A percentile compares a stretch with the other conserved stretches of the same genome.
Evolutionary conservation across 2,113 vertebrate species (phyloP).

Genomic region (Anarrhichthys ocellatus): DNA sequence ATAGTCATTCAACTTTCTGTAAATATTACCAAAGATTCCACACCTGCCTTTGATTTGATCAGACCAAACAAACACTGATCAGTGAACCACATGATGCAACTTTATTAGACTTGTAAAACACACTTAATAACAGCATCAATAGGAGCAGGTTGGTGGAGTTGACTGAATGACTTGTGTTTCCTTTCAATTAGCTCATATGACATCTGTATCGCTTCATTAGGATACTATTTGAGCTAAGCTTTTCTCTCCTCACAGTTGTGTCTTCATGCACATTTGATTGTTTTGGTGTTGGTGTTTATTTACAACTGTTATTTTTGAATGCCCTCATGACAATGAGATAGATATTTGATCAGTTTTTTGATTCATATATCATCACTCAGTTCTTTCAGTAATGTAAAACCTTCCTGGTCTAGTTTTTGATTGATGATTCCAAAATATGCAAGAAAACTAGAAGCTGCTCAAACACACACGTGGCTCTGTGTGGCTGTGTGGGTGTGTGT

Average conservation of each 20-base stretch:
- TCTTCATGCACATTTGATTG: background rate
- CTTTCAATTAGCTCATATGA: too few relatives aligned
- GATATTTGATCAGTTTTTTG: background rate
- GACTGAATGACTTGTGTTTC: background rate
- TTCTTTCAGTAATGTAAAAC: background rate
- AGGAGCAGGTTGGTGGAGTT: background rate
- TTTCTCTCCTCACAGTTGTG: background rate
- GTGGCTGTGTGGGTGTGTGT: conserved; percentile 10
- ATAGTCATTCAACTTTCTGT: background rate
- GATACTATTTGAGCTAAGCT: background rate
- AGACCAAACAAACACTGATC: background rate
- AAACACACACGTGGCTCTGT: background rate
- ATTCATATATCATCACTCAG: background rate
- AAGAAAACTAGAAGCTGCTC: background rate
- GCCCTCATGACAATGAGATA: background rate
- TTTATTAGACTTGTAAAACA: background rate
- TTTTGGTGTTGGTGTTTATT: background rate
- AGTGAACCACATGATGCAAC: background rate
- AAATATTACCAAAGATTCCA: background rate
- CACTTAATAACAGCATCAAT: background rate
- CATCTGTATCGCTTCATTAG: background rate
- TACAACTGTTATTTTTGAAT: background rate
- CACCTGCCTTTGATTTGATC: background rate
- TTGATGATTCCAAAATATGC: background rate
- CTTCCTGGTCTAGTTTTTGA: background rate